These are phyloP conservation scores for Notechis scutatus DNA, from an alignment of 2,113 vertebrate species.

Conservation along the genomic window DNA sequence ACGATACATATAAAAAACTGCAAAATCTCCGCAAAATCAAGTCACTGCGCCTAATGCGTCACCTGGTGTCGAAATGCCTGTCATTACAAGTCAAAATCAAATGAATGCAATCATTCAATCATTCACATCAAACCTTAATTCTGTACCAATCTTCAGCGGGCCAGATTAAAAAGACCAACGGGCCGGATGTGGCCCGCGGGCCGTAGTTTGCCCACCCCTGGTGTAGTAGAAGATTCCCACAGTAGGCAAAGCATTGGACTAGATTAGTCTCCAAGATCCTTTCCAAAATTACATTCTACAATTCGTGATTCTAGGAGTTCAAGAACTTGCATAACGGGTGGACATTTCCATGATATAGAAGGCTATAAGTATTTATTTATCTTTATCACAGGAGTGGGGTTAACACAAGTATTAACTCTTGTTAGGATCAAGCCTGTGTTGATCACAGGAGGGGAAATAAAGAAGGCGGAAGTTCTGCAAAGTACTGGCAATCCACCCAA, in stretches of 20 bases:
- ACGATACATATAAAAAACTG: no score
- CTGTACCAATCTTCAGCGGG: no score
- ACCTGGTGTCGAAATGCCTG: no score
- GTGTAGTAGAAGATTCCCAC: neutral
- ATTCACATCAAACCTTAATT: no score
- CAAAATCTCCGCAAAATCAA: no score
- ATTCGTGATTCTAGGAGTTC: neutral
- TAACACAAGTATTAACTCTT: neutral
- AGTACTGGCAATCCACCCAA: neutral
- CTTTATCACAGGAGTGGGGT: neutral
- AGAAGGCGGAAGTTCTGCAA: neutral
- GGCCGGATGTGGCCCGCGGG: no score
- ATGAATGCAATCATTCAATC: no score
- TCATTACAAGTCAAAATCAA: no score
- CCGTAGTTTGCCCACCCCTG: no score
- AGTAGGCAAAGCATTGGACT: neutral
- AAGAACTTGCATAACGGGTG: neutral
- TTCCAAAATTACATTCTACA: neutral
- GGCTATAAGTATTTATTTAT: neutral
- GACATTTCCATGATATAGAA: neutral
- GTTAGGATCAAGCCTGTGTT: neutral
- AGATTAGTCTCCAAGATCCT: neutral
- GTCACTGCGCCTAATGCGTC: no score
- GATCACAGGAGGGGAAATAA: neutral
- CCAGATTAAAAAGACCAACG: no score